Evolutionary conservation across 2,113 vertebrate species (phyloP).

Genomic region (Apeltes quadracus): DNA sequence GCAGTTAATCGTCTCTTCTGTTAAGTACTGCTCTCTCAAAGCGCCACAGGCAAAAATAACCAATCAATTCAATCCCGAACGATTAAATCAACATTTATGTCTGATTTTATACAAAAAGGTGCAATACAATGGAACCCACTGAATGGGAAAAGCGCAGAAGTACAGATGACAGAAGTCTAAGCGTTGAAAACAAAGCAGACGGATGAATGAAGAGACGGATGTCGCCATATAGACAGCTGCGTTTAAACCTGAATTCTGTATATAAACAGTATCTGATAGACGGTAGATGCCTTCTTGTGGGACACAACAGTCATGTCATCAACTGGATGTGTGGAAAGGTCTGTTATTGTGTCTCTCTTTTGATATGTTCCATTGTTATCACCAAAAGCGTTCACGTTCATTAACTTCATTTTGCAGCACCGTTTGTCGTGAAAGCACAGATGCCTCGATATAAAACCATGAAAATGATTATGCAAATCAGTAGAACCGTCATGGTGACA

Average conservation of each 20-base stretch:
- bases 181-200: neutral
- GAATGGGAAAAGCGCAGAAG: neutral
- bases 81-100: neutral
- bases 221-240: neutral
- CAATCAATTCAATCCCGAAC: neutral
- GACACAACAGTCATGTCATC: neutral
- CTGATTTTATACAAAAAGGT: neutral
- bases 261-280: neutral
- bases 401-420: neutral
- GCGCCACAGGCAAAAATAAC: neutral
- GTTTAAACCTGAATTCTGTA: neutral
- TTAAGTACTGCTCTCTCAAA: neutral
- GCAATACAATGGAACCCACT: neutral
- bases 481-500: neutral
- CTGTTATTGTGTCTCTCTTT: neutral
- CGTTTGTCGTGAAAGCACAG: neutral
- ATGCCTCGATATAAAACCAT: slow-evolving; percentile 3
- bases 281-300: neutral
- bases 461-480: neutral
- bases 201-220: neutral
- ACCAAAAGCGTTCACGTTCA: neutral
- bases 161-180: neutral
- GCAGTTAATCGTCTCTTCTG: neutral
- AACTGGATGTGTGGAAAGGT: neutral
- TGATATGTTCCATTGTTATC: neutral